phyloP scores from a whole-genome alignment of 2,888 invertebrate species.

The Caenorhabditis afra region DNA sequence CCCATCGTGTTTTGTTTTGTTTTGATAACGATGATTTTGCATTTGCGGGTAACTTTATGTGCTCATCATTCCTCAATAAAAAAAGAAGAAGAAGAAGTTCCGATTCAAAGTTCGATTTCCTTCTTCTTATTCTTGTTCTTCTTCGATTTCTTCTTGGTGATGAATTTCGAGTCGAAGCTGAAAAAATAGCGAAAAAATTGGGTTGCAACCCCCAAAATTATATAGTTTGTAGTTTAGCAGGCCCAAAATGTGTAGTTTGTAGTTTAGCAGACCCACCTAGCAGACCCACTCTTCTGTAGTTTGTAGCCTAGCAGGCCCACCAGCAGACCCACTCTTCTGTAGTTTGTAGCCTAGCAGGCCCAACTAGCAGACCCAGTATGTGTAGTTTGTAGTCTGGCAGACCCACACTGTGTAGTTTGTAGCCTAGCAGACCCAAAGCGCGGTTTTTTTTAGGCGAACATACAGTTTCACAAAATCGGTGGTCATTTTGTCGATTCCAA shows the following conservation, averaged over 20 bases:
- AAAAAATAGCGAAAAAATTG: constrained; percentile 6
- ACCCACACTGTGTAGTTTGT: too few species aligned
- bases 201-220: too few species aligned
- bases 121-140: not conserved
- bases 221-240: too few species aligned
- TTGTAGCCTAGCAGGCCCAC: too few species aligned
- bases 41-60: constrained; percentile 19
- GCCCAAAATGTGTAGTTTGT: too few species aligned
- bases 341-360: too few species aligned
- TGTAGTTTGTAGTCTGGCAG: too few species aligned
- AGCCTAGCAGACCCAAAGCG: too few species aligned
- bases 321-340: too few species aligned
- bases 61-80: constrained; percentile 1
- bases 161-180: constrained; percentile 24
- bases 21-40: not conserved
- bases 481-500: constrained; percentile 36
- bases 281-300: too few species aligned
- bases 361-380: too few species aligned
- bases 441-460: constrained; percentile 1
- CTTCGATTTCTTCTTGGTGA: not conserved
- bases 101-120: not conserved
- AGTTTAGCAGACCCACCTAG: too few species aligned
- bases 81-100: constrained; percentile 5
- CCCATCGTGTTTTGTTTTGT: not conserved
- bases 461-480: constrained; percentile 44